Base-by-base conservation (phyloP, 2,797 vertebrate genomes). In the Loriculus beryllinus region DNA sequence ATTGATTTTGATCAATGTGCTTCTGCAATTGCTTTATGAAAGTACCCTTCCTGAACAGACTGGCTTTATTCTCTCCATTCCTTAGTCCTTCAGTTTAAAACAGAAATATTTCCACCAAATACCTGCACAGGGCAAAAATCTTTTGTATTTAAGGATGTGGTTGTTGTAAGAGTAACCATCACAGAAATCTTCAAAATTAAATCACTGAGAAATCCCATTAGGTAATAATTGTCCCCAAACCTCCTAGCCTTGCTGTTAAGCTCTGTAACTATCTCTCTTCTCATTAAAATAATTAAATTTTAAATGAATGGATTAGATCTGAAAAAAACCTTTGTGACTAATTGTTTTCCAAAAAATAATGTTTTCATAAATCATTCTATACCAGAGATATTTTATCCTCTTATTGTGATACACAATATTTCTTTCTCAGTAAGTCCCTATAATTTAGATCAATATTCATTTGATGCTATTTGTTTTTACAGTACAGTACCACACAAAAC, bases 241-340 rank as follows among this genome's bases (percentile, higher is more conserved):
- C 5, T 43, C 22, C 4, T 54, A 80, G 11, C 7, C 10, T 76
- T 77, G 20, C 3, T 70, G 4, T 49, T 87, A 45, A 49, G 9
- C 5, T 43, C 39, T 88, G 10, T 49, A 86, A 57, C 7, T 6
- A 45, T 48, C 0, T 0, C 3, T 48, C 35, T 60, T 83, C 45
- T 86, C 25, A 81, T 65, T 69, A 54, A 60, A 81, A 68, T 9
- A 65, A 4, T n/a, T 76, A 22, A 9, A 35, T 9, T 18, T 28
- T 48, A 86, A 90, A 52, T 39, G 6, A 80, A 63, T 60, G 11
- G 13, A 56, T 47, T 68, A 51, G 3, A 60, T 60, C 33, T 68
- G 26, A 79, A 90, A 0, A 94, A 40, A 40, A 86, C n/a, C 28
- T 51, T 1, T 9, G 78, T 60, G 20, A 47, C 6, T 69, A 59